Percentiles rank a stretch among this genome's conserved stretches.
Conservation (phyloP, 2,888 invertebrate species). For the Archips crataeganus region DNA sequence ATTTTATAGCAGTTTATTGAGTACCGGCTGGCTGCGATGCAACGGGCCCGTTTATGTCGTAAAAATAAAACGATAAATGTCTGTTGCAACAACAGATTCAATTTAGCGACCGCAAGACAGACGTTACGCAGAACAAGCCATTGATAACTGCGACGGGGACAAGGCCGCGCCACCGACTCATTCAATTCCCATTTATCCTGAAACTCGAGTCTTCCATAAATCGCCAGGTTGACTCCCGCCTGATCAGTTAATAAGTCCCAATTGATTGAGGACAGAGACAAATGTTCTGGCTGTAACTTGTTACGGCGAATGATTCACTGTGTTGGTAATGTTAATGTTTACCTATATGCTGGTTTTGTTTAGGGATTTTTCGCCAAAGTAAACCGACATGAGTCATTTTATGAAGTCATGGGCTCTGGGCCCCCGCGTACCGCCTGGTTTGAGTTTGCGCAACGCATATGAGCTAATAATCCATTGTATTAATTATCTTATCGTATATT, state of each 20-base stretch:
- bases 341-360: slow-evolving; percentile 48
- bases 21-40: background rate
- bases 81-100: slow-evolving; percentile 19
- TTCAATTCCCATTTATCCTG: slow-evolving; percentile 37
- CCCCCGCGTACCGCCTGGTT: slow-evolving; percentile 41
- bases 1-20: slow-evolving; percentile 10
- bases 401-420: slow-evolving; percentile 58
- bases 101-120: slow-evolving; percentile 15
- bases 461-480: slow-evolving; percentile 52
- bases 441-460: slow-evolving; percentile 54
- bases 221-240: slow-evolving; percentile 60
- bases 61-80: slow-evolving; percentile 3
- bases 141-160: slow-evolving; percentile 11
- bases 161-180: slow-evolving; percentile 14
- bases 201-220: slow-evolving; percentile 50
- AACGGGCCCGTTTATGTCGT: background rate
- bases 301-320: slow-evolving; percentile 57
- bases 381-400: slow-evolving; percentile 58
- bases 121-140: slow-evolving; percentile 15
- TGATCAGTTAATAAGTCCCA: slow-evolving; percentile 71
- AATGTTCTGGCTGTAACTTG: slow-evolving; percentile 43
- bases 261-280: slow-evolving; percentile 58
- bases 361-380: slow-evolving; percentile 57
- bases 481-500: slow-evolving; percentile 55
- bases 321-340: slow-evolving; percentile 62